phyloP scores from a whole-genome alignment of 2,888 invertebrate genomes.

The Cantharis nigra region DNA sequence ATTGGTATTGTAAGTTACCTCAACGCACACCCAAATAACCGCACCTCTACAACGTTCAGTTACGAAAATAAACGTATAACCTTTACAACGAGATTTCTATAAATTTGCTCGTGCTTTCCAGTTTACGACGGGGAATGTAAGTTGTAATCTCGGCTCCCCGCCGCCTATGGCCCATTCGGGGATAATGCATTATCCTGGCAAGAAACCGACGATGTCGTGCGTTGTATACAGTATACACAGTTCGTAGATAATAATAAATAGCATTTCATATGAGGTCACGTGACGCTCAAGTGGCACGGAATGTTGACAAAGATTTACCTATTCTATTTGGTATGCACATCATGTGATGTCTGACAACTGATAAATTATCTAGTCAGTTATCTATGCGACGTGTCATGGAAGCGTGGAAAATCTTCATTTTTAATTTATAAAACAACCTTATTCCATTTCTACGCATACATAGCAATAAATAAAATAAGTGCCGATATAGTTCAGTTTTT shows the following conservation, averaged over 20 bases:
- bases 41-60: conserved; percentile 20
- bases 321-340: conserved; percentile 22
- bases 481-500: not conserved
- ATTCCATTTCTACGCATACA: not conserved
- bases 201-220: conserved; percentile 1
- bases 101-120: not conserved
- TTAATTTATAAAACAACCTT: not conserved
- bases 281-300: conserved; percentile 13
- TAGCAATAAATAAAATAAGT: not conserved
- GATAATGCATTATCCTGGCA: conserved; percentile 6
- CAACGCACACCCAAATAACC: not conserved
- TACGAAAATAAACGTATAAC: conserved; percentile 1
- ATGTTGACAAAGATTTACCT: conserved; percentile 24
- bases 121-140: conserved; percentile 8
- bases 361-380: conserved; percentile 3
- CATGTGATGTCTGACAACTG: not conserved
- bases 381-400: not conserved
- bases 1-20: not conserved
- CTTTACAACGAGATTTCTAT: not conserved
- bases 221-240: conserved; percentile 7
- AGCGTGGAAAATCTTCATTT: not conserved
- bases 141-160: conserved; percentile 5
- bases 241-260: conserved; percentile 17
- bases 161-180: conserved; percentile 20
- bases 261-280: conserved; percentile 19